These are phyloP conservation scores for Verasper variegatus DNA, from an alignment of 2,113 vertebrate species.

Conservation along the genomic window DNA sequence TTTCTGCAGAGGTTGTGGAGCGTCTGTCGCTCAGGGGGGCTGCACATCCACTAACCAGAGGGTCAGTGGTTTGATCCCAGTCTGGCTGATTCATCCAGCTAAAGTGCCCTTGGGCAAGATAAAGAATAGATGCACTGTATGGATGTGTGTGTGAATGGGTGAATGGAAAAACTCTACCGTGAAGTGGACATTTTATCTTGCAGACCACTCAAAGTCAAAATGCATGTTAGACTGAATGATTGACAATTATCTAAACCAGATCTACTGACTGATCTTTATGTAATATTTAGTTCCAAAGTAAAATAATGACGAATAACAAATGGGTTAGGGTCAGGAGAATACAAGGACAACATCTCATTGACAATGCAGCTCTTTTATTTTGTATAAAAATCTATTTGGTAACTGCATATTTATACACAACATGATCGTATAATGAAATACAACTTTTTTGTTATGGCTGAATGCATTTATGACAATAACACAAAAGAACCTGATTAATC, in stretches of 20 bases:
- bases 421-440: constrained; percentile 31
- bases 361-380: constrained; percentile 70
- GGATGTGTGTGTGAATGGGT: too few relatives aligned
- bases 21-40: too few relatives aligned
- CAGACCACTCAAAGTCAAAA: not conserved
- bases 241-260: not conserved
- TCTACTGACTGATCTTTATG: too few relatives aligned
- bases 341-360: constrained; percentile 12
- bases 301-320: not conserved
- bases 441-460: constrained; percentile 22
- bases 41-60: too few relatives aligned
- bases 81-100: too few relatives aligned
- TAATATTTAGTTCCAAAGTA: not conserved
- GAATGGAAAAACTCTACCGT: too few relatives aligned
- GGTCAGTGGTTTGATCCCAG: too few relatives aligned
- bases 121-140: too few relatives aligned
- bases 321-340: not conserved
- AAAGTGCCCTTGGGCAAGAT: too few relatives aligned
- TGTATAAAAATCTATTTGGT: constrained; percentile 70
- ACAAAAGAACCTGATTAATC: constrained; percentile 24
- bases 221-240: not conserved
- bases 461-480: constrained; percentile 34
- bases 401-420: constrained; percentile 66
- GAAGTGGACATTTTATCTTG: too few relatives aligned
- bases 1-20: too few relatives aligned